Conservation (phyloP, 2,888 invertebrate genomes). For the Diaperis boleti region DNA sequence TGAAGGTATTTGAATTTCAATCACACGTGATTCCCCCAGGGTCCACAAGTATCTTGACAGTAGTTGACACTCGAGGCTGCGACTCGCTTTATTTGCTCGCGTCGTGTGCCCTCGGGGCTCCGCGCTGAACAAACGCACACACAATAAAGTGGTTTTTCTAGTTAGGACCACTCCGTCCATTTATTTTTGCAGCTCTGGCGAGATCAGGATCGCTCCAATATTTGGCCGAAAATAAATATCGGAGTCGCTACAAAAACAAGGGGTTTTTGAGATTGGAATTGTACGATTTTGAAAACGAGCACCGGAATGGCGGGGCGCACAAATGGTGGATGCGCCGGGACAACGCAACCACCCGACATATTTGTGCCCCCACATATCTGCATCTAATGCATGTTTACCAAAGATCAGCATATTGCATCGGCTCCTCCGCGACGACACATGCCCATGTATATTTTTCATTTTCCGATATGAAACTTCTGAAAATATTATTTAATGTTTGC, state of each 20-base stretch:
- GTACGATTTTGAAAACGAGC: too few species aligned
- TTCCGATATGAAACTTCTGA: conserved; percentile 39
- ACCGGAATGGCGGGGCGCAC: too few species aligned
- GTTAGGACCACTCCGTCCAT: conserved; percentile 29
- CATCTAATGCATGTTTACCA: conserved; percentile 21
- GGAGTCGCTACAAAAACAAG: too few species aligned
- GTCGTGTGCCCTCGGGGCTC: conserved; percentile 12
- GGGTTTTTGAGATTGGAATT: too few species aligned
- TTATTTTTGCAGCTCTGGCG: conserved; percentile 3
- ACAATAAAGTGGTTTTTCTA: conserved; percentile 40
- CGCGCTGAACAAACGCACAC: conserved; percentile 21
- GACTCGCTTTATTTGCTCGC: conserved; percentile 46
- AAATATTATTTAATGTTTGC: conserved; percentile 44
- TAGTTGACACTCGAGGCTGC: conserved; percentile 51
- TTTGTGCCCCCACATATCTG: neutral
- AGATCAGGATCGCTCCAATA: neutral
- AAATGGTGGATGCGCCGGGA: conserved; percentile 3
- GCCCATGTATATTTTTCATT: conserved; percentile 33
- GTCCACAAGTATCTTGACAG: conserved; percentile 51
- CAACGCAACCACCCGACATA: neutral
- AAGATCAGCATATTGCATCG: conserved; percentile 12
- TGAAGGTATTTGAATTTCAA: conserved; percentile 57
- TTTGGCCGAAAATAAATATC: neutral
- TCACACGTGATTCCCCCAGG: conserved; percentile 53
- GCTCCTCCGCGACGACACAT: conserved; percentile 15